Conservation (phyloP, 2,888 invertebrate species). For the Drosophila histrio region DNA sequence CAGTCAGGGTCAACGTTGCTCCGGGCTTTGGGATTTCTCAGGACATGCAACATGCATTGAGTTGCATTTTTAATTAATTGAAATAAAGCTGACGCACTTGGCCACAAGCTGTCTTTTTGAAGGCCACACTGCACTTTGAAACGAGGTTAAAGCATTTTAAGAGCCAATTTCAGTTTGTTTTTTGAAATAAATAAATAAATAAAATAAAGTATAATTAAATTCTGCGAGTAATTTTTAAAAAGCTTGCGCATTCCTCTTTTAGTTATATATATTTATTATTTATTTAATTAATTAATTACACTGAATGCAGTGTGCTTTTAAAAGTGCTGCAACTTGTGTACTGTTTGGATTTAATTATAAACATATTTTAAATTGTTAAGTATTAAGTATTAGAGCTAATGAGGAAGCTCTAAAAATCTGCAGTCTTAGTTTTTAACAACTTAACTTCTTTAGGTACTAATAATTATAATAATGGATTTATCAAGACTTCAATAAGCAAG, state of each 20-base stretch:
- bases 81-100: conserved; percentile 55
- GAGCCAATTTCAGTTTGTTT: conserved; percentile 24
- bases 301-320: neutral
- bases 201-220: conserved; percentile 2
- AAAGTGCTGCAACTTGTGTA: neutral
- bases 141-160: conserved; percentile 31
- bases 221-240: conserved; percentile 1
- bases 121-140: conserved; percentile 39
- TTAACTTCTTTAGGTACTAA: neutral
- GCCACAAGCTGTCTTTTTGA: conserved; percentile 38
- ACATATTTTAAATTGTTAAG: neutral
- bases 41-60: conserved; percentile 57
- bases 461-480: neutral
- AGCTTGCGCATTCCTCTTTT: neutral
- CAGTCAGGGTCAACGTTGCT: conserved; percentile 47
- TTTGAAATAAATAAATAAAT: conserved; percentile 13
- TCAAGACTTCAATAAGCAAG: neutral
- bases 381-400: neutral
- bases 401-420: neutral
- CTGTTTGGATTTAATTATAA: neutral
- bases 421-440: neutral
- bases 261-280: neutral
- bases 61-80: conserved; percentile 73
- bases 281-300: neutral
- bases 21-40: conserved; percentile 30